Percentiles rank a stretch among this genome's conserved stretches.
phyloP scores from a whole-genome alignment of 1,140 invertebrate species.

The Cepaea nemoralis region DNA sequence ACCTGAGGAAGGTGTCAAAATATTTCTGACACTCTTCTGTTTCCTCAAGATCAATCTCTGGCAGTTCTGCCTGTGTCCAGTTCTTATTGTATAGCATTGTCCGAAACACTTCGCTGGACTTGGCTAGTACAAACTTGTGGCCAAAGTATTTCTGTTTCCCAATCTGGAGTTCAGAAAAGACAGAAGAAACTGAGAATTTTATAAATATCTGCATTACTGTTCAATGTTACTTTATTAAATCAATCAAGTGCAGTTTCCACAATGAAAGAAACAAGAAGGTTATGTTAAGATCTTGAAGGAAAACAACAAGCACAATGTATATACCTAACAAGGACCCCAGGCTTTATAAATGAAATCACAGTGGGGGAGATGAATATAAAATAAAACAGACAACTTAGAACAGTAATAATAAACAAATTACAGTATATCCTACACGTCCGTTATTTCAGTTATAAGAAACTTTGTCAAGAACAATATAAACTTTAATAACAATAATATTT shows the following conservation, averaged over 20 bases:
- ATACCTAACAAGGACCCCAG: no score
- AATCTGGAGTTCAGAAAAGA: slow-evolving; percentile 38
- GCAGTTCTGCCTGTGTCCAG: slow-evolving; percentile 59
- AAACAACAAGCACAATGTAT: no score
- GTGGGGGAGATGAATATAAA: no score
- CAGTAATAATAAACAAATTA: no score
- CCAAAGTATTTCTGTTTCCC: slow-evolving; percentile 61
- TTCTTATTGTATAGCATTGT: slow-evolving; percentile 69
- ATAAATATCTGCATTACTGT: not conserved
- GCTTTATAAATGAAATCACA: no score
- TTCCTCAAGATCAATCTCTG: slow-evolving; percentile 67
- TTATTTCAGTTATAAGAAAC: no score
- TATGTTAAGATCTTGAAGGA: no score
- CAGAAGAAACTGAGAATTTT: not conserved
- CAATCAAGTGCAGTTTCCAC: not conserved
- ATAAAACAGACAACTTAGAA: no score
- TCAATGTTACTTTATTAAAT: not conserved
- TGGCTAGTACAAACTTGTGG: slow-evolving; percentile 71
- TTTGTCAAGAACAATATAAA: no score
- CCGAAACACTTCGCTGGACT: slow-evolving; percentile 70
- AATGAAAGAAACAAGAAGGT: no score
- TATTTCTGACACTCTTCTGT: slow-evolving; percentile 66
- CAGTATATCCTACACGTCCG: no score
- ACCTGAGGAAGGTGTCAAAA: slow-evolving; percentile 69
- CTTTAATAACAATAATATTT: no score